phyloP scores from a whole-genome alignment of 2,797 vertebrate genomes.

The Menidia menidia region DNA sequence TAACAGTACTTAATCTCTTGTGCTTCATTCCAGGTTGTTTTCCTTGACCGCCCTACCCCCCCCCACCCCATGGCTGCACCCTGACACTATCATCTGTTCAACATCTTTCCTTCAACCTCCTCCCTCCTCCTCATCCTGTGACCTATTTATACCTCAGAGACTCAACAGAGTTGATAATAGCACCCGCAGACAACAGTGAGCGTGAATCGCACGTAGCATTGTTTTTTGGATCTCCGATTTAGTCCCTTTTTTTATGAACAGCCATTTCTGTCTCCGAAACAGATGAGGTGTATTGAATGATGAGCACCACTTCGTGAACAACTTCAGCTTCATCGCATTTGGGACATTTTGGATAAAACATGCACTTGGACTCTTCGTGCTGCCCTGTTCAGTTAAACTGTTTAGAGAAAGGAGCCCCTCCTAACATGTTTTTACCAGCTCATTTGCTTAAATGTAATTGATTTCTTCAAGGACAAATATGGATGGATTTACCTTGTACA shows the following conservation, averaged over 20 bases:
- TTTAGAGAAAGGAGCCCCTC: not conserved
- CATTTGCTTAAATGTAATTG: constrained; percentile 9
- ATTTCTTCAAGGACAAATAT: constrained; percentile 18
- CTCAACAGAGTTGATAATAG: constrained; percentile 61
- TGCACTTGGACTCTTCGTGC: constrained; percentile 1
- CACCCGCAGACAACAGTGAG: constrained; percentile 41
- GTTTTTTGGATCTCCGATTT: constrained; percentile 15
- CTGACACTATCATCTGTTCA: constrained; percentile 71
- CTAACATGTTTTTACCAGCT: constrained; percentile 13
- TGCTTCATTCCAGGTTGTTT: constrained; percentile 52
- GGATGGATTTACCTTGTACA: constrained; percentile 33
- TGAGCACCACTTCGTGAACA: not conserved
- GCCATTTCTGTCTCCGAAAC: not conserved
- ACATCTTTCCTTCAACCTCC: constrained; percentile 36
- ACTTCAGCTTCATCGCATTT: constrained; percentile 8
- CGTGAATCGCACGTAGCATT: constrained; percentile 27
- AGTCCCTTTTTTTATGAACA: not conserved
- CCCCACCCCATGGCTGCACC: constrained; percentile 29
- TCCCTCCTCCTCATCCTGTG: constrained; percentile 65
- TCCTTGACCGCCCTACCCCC: not conserved
- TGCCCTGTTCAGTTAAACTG: constrained; percentile 3
- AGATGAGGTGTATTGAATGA: constrained; percentile 5
- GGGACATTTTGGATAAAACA: constrained; percentile 35
- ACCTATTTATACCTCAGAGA: constrained; percentile 74
- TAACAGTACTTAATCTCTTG: constrained; percentile 16